Base-by-base conservation (phyloP, 2,113 vertebrate species). In the Meriones unguiculatus region DNA sequence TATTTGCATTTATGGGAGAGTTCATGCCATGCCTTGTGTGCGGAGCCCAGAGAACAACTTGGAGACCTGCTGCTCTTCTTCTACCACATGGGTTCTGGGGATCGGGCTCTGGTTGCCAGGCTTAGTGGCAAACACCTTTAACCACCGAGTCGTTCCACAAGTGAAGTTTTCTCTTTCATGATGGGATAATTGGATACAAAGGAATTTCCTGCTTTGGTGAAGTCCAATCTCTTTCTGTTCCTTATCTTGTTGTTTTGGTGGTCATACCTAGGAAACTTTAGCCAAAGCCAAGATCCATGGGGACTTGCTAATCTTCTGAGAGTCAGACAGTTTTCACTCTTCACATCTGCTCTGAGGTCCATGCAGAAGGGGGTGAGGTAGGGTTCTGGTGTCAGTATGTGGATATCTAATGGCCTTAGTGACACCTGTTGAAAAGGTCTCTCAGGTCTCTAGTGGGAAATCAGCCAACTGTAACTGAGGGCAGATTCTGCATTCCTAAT, bases 381-480 rank as follows among this genome's bases (percentile, higher is more conserved):
- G 15, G n/a, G 78, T 1, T 57, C 52, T 4, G 20, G 15, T 7
- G 28, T 30, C n/a, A 28, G 54, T 15, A 6, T 4, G 12, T 17
- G 38, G 13, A 15, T 1, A 50, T 46, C 28, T 8, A 18, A 18
- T 11, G 73, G 11, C 18, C 17, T 46, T 57, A 13, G 35, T 28
- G 41, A 65, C 62, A 7, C 38, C 2, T 41, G 10, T 1, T 6
- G 20, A 10, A 2, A 50, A 65, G n/a, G 9, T 50, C n/a, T 14
- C 30, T 2, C 0, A 0, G 50, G 17, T 38, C 67, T 57, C 13
- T 57, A 3, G 32, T 30, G 3, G 38, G 7, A 5, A 17, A 52
- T 1, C 20, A 6, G 41, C 15, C 12, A 32, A 35, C 0, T 15
- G 2, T 1, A 46, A 0, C 2, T 1, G 28, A 12, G 25, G 35